Evolutionary conservation across 2,888 invertebrate genomes (phyloP).

Genomic region (Machimus rusticus): DNA sequence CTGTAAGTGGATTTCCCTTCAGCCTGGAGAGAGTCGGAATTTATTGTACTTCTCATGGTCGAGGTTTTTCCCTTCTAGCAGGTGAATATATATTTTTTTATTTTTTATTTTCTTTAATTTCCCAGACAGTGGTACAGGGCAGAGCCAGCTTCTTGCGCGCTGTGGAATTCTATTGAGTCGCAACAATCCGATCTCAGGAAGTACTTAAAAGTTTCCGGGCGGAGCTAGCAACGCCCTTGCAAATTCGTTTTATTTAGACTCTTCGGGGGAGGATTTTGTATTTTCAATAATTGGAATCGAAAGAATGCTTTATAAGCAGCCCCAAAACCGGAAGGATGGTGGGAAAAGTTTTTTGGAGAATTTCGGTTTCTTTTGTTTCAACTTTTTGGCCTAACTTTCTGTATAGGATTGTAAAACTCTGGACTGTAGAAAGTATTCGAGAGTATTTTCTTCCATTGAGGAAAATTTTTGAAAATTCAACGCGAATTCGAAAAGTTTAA

Average conservation of each 20-base stretch:
- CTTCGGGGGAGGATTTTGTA: not conserved
- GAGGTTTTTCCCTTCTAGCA: not conserved
- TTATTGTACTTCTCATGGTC: not conserved
- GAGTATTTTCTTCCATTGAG: not conserved
- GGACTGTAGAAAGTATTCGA: not conserved
- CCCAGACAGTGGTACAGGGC: not conserved
- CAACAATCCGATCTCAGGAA: not conserved
- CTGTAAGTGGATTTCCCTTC: not conserved
- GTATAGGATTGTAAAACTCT: not conserved
- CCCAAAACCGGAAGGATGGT: not conserved
- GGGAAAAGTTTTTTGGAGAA: not conserved
- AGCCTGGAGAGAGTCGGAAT: not conserved
- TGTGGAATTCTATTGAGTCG: not conserved
- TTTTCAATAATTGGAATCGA: not conserved
- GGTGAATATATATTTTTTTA: not conserved
- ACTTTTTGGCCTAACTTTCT: not conserved
- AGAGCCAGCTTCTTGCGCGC: not conserved
- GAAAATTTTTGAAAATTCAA: not conserved
- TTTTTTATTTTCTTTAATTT: not conserved
- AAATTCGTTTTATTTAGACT: not conserved
- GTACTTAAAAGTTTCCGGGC: not conserved
- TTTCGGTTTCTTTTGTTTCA: not conserved
- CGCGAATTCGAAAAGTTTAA: not conserved
- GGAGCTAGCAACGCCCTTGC: not conserved
- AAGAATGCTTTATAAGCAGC: not conserved